Conservation (phyloP, 1,140 invertebrate species). For the Gonioctena quinquepunctata region DNA sequence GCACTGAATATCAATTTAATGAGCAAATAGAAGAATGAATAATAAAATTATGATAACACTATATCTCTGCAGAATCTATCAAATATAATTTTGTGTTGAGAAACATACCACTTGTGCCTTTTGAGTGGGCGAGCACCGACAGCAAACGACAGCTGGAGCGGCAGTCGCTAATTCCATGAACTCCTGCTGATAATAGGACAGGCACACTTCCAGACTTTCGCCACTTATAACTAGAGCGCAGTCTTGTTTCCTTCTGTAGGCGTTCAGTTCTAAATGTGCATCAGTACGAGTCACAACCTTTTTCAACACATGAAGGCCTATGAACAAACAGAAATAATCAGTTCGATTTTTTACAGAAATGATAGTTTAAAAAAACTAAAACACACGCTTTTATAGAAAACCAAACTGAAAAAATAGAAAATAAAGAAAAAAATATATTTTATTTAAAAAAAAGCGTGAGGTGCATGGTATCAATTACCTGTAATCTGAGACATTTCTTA, state of each 20-base stretch:
- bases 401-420: too few species aligned
- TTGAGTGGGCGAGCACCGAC: conserved; percentile 97
- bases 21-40: too few species aligned
- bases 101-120: conserved; percentile 94
- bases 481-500: too few species aligned
- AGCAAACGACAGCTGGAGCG: conserved; percentile 94
- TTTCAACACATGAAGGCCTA: conserved; percentile 75
- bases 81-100: not conserved
- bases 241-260: conserved; percentile 83
- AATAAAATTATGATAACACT: not conserved
- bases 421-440: too few species aligned
- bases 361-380: too few species aligned
- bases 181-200: conserved; percentile 93
- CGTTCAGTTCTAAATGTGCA: conserved; percentile 90
- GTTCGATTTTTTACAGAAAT: too few species aligned
- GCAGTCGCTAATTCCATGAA: conserved; percentile 92
- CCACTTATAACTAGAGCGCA: conserved; percentile 90
- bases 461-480: too few species aligned
- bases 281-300: conserved; percentile 79
- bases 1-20: too few species aligned
- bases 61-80: not conserved
- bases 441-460: too few species aligned
- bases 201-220: conserved; percentile 91
- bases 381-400: too few species aligned
- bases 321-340: too few species aligned